Base-by-base conservation (phyloP, 2,113 vertebrate genomes). In the Pungitius pungitius region DNA sequence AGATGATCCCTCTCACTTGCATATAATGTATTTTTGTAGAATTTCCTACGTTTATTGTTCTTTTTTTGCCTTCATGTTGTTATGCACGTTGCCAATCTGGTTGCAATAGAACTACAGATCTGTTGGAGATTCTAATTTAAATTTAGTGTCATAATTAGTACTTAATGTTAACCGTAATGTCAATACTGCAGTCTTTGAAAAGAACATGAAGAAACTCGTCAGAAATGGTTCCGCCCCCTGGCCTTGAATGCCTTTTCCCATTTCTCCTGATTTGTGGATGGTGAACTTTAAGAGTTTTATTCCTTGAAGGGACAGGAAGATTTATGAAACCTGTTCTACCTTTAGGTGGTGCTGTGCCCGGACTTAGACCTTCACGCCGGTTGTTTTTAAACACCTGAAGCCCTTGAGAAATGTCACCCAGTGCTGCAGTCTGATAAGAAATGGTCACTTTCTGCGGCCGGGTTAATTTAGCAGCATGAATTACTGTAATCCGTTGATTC, bases 281-380 rank as follows among this genome's bases (percentile, higher is more conserved):
- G 6, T 11, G 2, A 14, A 56, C 43, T 13, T 2, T 13, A 7
- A 15, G 42, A 51, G 30, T 60, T 69, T 17, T 20, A 17, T 37
- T 45, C 17, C 60, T 12, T 35, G 11, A 57, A 26, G 15, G 8
- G 59, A 56, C 10, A 43, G 17, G 14, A 37, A 30, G 24, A 39
- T 74, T 33, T 35, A 49, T 27, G 40, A 64, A 52, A 18, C 17
- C 1, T 14, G 57, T 24, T 45, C 9, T 43, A 26, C 43, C 56
- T 68, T 54, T 65, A 47, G 61, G 59, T 67, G 9, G 24, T 49
- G 33, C 37, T 75, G 55, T 59, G 26, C 35, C 73, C 55, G 33
- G 17, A 20, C 60, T 61, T 33, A 82, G 78, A 79, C 78, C 86
- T 90, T 90, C 77, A 85, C 18, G 74, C 74, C 82, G 35, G 33